These are phyloP conservation scores for human (Homo sapiens) DNA, from an alignment of 2,113 vertebrate genomes.

Conservation along the genomic window DNA sequence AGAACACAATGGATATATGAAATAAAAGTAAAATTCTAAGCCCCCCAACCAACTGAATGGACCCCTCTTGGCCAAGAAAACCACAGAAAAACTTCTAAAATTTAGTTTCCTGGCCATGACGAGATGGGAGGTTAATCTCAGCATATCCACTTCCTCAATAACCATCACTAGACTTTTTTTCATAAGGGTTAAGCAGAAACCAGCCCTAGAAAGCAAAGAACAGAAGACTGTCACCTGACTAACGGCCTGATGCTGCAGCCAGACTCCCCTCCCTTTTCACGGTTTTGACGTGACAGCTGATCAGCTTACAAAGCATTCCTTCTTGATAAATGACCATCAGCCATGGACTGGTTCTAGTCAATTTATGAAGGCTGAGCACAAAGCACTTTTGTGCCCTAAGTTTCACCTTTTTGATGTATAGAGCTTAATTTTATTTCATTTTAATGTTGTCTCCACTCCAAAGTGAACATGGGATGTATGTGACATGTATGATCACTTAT, in stretches of 20 bases:
- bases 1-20: background rate
- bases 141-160: background rate
- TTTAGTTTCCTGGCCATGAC: background rate
- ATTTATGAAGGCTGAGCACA: background rate
- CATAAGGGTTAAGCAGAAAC: background rate
- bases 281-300: background rate
- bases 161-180: background rate
- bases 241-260: background rate
- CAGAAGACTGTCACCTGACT: background rate
- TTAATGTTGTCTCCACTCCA: background rate
- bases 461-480: background rate
- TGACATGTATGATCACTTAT: background rate
- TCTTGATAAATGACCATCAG: background rate
- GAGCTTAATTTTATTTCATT: background rate
- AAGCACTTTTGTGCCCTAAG: background rate
- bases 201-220: background rate
- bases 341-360: background rate
- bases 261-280: background rate
- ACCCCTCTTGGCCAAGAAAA: background rate
- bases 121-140: too few relatives aligned
- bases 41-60: background rate
- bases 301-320: background rate
- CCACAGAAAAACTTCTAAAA: background rate
- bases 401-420: background rate
- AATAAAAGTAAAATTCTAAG: background rate